These are phyloP conservation scores for Tenthredo scrophulariae DNA, from an alignment of 2,888 invertebrate species.

Conservation along the genomic window DNA sequence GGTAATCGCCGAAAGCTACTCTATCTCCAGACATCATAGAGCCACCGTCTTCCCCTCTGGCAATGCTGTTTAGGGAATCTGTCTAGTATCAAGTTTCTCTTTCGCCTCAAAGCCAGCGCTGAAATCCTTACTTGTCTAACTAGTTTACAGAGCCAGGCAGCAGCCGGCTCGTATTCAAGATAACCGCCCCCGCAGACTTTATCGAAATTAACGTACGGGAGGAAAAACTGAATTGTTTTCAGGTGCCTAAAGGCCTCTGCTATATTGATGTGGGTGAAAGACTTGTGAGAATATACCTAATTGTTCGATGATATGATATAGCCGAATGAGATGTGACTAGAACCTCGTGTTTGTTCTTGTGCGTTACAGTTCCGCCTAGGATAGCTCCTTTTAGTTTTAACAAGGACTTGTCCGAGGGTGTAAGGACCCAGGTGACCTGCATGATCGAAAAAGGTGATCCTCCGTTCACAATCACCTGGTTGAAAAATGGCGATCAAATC, in stretches of 20 bases:
- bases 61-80: conserved; percentile 43
- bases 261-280: too few relatives aligned
- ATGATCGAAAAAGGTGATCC: conserved; percentile 95
- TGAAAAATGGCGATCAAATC: conserved; percentile 90
- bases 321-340: neutral
- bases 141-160: conserved; percentile 14
- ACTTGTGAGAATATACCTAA: too few relatives aligned
- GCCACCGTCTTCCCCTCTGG: conserved; percentile 10
- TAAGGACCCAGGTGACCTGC: conserved; percentile 94
- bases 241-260: too few relatives aligned
- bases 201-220: neutral
- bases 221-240: neutral
- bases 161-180: conserved; percentile 1
- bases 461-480: conserved; percentile 95
- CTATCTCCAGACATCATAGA: conserved; percentile 6
- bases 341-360: conserved; percentile 63
- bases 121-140: conserved; percentile 34
- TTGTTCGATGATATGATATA: too few relatives aligned
- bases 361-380: conserved; percentile 87
- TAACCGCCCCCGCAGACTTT: neutral
- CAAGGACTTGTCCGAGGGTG: conserved; percentile 85
- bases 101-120: conserved; percentile 26
- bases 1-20: conserved; percentile 42
- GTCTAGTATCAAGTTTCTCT: conserved; percentile 47
- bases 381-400: conserved; percentile 92